phyloP scores from a whole-genome alignment of 2,113 vertebrate species.

The Noctilio leporinus region DNA sequence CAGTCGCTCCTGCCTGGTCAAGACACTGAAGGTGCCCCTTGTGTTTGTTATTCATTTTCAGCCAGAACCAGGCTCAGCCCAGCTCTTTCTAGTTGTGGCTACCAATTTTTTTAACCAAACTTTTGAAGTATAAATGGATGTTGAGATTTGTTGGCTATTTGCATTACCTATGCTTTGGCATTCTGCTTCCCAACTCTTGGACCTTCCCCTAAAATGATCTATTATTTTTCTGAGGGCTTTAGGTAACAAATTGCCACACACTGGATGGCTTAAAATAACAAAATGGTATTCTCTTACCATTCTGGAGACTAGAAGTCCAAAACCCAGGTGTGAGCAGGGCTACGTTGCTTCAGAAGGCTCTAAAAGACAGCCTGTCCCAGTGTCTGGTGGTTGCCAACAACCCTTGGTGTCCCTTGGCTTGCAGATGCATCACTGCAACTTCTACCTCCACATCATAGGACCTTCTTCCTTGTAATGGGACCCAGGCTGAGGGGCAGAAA shows the following conservation, averaged over 20 bases:
- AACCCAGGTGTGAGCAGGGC: background rate
- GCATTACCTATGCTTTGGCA: background rate
- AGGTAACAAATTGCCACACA: background rate
- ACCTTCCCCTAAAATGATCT: background rate
- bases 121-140: background rate
- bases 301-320: background rate
- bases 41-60: background rate
- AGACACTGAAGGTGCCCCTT: background rate
- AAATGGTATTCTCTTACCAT: background rate
- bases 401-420: background rate
- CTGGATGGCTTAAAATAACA: background rate
- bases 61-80: background rate
- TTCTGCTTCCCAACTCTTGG: background rate
- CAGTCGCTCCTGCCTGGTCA: fast-evolving
- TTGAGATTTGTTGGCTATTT: background rate
- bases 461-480: background rate
- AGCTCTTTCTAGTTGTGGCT: background rate
- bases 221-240: background rate
- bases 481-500: background rate
- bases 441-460: background rate
- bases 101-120: background rate
- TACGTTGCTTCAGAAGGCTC: background rate
- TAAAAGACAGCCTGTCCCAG: background rate
- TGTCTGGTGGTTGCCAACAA: background rate
- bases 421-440: too few relatives aligned